Evolutionary conservation across 35 echinoderm and acorn worm genomes (phyloP), one percentile per base, ranked within the genome.

Genomic region (Heliocidaris tuberculata): DNA sequence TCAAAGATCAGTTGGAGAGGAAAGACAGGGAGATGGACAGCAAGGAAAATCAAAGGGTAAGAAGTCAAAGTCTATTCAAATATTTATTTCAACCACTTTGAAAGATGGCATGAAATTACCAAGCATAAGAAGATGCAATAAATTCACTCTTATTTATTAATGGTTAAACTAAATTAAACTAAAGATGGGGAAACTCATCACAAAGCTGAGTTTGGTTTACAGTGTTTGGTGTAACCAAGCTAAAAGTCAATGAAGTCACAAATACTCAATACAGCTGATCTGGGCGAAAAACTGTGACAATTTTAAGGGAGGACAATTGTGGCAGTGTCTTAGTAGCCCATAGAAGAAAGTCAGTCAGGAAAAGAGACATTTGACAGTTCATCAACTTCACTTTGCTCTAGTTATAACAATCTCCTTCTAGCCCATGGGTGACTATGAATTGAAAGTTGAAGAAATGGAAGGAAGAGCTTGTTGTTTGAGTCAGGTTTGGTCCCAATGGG

Each of bases 21-120:
- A 99, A 97, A 85, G 98, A 99, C 88, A 78, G 98, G 48, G 98
- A 99, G 93, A 90, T 97, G 31, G 98, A 99, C 93, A 91, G 94
- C 93, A 99, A 96, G 94, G 95, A 97, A 91, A 93, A 97, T 88
- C 97, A 97, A 85, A 97, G 94, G 96, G 98, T 98, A 98, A 95
- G 92, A 85, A 85, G 50, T 59, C n/a, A 47, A 42, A 0, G 31
- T 94, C 88, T 30, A 65, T 92, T 86, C 85, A 11, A 15, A 2
- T 15, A 13, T 56, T 56, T 56, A 2, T 56, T 15, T 56, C 11
- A 13, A 56, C 52, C 52, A 56, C 15, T 56, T 56, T 56, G 52
- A 56, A 19, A 78, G 27, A 7, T 78, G 65, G 27, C 65, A 78
- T 71, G 15, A 71, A 7, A 78, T 21, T 24, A 56, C 52, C 52